A percentile compares a stretch with the other conserved stretches of the same genome.
Conservation (phyloP, 1,140 invertebrate species). For the Meloidogyne floridensis region DNA sequence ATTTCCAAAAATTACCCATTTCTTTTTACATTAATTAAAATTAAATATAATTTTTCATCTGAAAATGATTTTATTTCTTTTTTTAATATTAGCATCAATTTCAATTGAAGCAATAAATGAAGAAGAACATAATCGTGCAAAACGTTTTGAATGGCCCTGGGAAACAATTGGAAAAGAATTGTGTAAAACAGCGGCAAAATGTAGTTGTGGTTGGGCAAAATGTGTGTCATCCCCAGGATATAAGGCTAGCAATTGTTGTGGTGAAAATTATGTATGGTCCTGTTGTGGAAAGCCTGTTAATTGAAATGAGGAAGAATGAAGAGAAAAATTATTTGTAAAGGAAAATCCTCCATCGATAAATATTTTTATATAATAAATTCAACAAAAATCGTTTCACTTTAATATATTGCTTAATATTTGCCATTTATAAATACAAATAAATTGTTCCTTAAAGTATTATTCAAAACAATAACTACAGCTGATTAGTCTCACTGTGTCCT, state of each 20-base stretch:
- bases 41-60: neutral
- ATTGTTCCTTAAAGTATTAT: too few species aligned
- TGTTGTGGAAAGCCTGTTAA: slow-evolving; percentile 19
- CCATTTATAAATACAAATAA: too few species aligned
- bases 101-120: neutral
- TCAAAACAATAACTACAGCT: too few species aligned
- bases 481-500: too few species aligned
- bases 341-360: too few species aligned
- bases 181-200: slow-evolving; percentile 27
- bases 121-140: neutral
- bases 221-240: slow-evolving; percentile 18
- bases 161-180: slow-evolving; percentile 14
- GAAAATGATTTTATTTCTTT: neutral
- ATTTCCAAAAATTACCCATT: neutral
- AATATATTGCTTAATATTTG: too few species aligned
- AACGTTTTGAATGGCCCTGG: slow-evolving; percentile 24
- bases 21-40: too few species aligned
- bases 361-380: too few species aligned
- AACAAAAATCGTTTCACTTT: too few species aligned
- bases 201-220: slow-evolving; percentile 23
- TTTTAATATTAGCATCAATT: slow-evolving; percentile 10
- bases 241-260: slow-evolving; percentile 22
- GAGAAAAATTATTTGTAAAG: neutral
- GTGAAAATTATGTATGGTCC: slow-evolving; percentile 24
- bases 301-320: neutral